Base-by-base conservation (phyloP, 2,888 invertebrate genomes). In the Synergus japonicus region DNA sequence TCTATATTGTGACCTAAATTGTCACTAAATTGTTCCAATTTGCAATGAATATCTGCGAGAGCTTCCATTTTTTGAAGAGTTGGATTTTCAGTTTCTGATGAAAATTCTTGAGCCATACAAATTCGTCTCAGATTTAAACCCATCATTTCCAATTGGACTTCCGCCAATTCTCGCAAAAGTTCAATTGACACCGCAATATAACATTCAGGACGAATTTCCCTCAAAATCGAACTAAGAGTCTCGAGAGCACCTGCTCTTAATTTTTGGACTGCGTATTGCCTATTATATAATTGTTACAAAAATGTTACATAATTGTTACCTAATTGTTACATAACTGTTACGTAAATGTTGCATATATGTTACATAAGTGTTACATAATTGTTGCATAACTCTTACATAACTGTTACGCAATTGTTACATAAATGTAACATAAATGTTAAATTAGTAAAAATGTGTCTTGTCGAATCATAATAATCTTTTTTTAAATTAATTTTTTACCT, bases 111-210 rank as follows among this genome's bases (percentile, higher is more conserved):
- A 12, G 83, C 81, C 4, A 83, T 76, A 63, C 85, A 94, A 63
- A 95, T 90, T 84, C 94, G 93, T 85, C 94, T 94, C 81, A 95
- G 90, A 88, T 95, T 95, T 58, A 95, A 90, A 5, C 94, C 94
- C 94, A 95, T 94, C 82, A 95, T 90, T 86, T 95, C 95, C 77
- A 95, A 91, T 85, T 95, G 95, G 1, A 94, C 94, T 86, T 95
- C 95, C 0, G 94, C 94, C 58, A 95, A 90, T 87, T 95, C 95
- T 58, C 94, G 88, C 15, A 92, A 86, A 41, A 93, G 82, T 85
- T 93, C 93, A 18, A 93, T 88, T 78, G 91, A 91, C 18, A 92
- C 90, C 41, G 92, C 90, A 13, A 93, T 86, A 92, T 95, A 89
- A 93, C 94, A 92, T 92, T 94, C 87, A 87, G 94, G 92, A 91